These are phyloP conservation scores for Telmatochromis sp. DNA, from an alignment of 2,113 vertebrate genomes.

Conservation along the genomic window DNA sequence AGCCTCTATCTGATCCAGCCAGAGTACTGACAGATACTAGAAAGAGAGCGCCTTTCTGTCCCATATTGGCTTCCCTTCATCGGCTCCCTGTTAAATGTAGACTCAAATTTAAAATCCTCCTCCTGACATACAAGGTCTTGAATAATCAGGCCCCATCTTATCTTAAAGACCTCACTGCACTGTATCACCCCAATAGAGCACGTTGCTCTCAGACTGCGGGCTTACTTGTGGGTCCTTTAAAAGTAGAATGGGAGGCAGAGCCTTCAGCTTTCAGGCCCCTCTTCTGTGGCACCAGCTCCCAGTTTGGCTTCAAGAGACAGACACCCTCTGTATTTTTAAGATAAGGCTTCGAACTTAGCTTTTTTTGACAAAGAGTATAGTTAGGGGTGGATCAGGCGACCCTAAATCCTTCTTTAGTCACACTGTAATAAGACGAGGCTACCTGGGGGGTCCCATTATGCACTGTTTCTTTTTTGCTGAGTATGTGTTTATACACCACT, in stretches of 20 bases:
- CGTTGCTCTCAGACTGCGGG: not conserved
- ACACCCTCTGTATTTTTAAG: not conserved
- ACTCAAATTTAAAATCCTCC: not conserved
- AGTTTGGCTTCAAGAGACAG: not conserved
- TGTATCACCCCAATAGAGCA: not conserved
- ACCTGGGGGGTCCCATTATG: rapidly evolving
- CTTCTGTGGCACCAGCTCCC: not conserved
- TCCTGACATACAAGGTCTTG: not conserved
- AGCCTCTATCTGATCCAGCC: not conserved
- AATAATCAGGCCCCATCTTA: not conserved
- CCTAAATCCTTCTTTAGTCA: not conserved
- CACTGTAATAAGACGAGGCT: rapidly evolving
- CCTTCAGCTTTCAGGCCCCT: not conserved
- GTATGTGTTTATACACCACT: rapidly evolving
- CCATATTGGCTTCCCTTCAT: not conserved
- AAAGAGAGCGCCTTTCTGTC: not conserved
- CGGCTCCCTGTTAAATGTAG: not conserved
- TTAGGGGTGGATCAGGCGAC: not conserved
- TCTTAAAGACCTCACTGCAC: not conserved
- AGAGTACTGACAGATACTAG: rapidly evolving
- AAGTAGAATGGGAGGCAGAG: not conserved
- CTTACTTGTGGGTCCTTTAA: not conserved
- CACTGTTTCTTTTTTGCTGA: not conserved
- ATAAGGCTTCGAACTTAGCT: rapidly evolving
- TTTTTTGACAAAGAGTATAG: not conserved